These are phyloP conservation scores for Microtus richardsoni DNA, from an alignment of 2,113 vertebrate genomes.

Conservation along the genomic window DNA sequence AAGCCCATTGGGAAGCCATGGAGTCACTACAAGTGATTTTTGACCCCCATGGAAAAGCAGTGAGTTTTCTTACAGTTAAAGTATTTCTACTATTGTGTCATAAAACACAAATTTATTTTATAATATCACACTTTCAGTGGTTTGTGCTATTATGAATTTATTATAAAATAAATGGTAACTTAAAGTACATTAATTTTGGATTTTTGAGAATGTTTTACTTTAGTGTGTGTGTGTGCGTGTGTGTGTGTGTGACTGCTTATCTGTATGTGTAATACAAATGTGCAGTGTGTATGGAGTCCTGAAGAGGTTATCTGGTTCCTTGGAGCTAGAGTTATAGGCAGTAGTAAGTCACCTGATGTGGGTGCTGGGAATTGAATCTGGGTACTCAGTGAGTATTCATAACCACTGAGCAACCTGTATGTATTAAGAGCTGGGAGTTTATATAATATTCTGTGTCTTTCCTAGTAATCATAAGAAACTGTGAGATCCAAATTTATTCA, in stretches of 20 bases:
- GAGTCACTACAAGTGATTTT: background rate
- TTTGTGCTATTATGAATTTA: background rate
- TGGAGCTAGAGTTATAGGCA: background rate
- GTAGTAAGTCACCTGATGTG: background rate
- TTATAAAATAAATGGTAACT: background rate
- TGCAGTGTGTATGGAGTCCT: background rate
- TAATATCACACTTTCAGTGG: background rate
- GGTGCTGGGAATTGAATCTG: background rate
- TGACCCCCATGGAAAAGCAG: background rate
- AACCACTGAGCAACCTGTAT: background rate
- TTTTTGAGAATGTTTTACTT: background rate
- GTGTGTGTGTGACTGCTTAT: background rate
- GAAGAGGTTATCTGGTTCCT: background rate
- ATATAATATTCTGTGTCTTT: no score
- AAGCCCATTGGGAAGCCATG: background rate
- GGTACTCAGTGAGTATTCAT: background rate
- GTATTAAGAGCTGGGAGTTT: no score
- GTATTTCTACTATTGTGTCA: background rate
- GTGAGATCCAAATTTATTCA: background rate
- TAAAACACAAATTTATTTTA: slow-evolving; percentile 19
- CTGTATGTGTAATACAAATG: background rate
- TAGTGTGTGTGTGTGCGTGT: no score
- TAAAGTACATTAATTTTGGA: background rate
- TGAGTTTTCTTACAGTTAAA: background rate
- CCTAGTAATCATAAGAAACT: no score